phyloP scores from a whole-genome alignment of 2,888 invertebrate species.

The Erebia epiphron region DNA sequence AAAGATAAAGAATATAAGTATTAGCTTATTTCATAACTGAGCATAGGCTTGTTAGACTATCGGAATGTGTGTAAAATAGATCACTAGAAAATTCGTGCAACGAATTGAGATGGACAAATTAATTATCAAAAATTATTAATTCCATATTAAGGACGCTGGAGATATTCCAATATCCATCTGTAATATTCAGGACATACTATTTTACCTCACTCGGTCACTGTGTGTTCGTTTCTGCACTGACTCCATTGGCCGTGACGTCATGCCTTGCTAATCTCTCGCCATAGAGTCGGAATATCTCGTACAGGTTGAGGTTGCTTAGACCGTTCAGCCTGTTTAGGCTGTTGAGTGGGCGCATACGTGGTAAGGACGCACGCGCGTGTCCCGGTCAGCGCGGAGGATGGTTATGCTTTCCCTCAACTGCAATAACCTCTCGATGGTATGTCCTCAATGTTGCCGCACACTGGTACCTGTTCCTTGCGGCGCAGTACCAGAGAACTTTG shows the following conservation, averaged over 20 bases:
- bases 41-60: not conserved
- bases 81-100: not conserved
- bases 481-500: slow-evolving; percentile 73
- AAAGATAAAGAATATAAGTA: not conserved
- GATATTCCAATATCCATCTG: not conserved
- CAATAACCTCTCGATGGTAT: slow-evolving; percentile 61
- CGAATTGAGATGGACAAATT: too few species aligned
- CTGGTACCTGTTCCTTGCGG: slow-evolving; percentile 61
- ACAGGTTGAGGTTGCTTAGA: slow-evolving; percentile 20
- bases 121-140: not conserved
- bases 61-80: slow-evolving; percentile 13
- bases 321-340: slow-evolving; percentile 14
- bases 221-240: not conserved
- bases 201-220: not conserved
- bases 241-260: not conserved
- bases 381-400: slow-evolving; percentile 58
- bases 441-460: slow-evolving; percentile 68
- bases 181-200: not conserved
- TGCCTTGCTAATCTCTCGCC: slow-evolving; percentile 13
- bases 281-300: slow-evolving; percentile 15
- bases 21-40: not conserved
- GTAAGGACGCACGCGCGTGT: slow-evolving; percentile 35
- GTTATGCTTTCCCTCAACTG: slow-evolving; percentile 62
- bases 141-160: not conserved
- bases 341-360: slow-evolving; percentile 30